These are phyloP conservation scores for Phalera bucephala DNA, from an alignment of 2,888 invertebrate species.

Conservation along the genomic window DNA sequence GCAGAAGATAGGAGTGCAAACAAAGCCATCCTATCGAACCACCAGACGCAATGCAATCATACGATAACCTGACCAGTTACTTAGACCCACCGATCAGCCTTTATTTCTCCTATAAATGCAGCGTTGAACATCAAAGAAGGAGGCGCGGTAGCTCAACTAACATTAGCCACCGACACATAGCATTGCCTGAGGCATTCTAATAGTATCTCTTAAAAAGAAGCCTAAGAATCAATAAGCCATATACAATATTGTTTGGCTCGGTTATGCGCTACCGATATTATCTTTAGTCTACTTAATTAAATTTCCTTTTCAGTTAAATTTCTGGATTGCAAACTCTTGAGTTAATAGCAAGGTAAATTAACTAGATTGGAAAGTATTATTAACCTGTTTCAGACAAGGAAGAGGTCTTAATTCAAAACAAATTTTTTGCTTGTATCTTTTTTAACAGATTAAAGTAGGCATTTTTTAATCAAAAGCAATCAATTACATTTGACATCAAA, in stretches of 20 bases:
- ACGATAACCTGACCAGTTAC: conserved; percentile 27
- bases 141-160: conserved; percentile 13
- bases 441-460: too few species aligned
- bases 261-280: conserved; percentile 25
- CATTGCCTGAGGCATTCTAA: conserved; percentile 26
- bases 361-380: too few species aligned
- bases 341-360: too few species aligned
- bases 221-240: conserved; percentile 38
- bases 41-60: conserved; percentile 38
- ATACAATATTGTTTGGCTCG: conserved; percentile 27
- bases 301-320: conserved; percentile 37
- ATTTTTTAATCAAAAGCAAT: too few species aligned
- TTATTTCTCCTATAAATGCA: too few species aligned
- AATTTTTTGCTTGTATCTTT: too few species aligned
- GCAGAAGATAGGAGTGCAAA: conserved; percentile 37
- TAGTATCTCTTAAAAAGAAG: conserved; percentile 23
- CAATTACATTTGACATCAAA: too few species aligned
- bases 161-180: conserved; percentile 17
- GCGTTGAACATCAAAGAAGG: background rate
- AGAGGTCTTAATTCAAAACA: too few species aligned
- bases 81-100: conserved; percentile 8
- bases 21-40: conserved; percentile 45
- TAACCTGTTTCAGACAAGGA: too few species aligned
- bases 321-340: conserved; percentile 2
- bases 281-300: conserved; percentile 26